Conservation (phyloP, 2,888 invertebrate genomes). For the Hypolimnas misippus region DNA sequence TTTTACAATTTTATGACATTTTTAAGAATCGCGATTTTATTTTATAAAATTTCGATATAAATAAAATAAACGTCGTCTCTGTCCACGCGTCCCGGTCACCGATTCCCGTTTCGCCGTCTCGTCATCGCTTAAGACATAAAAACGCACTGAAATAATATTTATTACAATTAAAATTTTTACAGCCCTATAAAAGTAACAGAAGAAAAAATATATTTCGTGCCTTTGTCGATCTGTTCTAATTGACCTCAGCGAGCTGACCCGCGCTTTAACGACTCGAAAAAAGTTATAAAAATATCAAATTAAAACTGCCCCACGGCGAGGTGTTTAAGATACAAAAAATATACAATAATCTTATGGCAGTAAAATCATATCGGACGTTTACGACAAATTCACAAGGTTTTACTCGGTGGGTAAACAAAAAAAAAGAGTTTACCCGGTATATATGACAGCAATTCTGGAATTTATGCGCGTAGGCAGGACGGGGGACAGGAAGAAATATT, state of each 20-base stretch:
- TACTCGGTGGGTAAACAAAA: too few relatives aligned
- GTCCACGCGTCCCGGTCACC: neutral
- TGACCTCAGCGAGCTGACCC: slow-evolving; percentile 59
- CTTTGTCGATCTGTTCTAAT: slow-evolving; percentile 67
- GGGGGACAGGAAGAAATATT: slow-evolving; percentile 51
- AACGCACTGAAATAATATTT: slow-evolving; percentile 57
- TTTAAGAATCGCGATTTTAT: neutral
- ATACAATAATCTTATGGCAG: slow-evolving; percentile 66
- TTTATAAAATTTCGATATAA: slow-evolving; percentile 1
- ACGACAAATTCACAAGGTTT: slow-evolving; percentile 78
- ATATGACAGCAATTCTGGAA: slow-evolving; percentile 75
- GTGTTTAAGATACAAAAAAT: slow-evolving; percentile 57
- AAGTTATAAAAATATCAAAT: slow-evolving; percentile 55
- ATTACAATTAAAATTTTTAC: slow-evolving; percentile 67
- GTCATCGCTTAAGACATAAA: slow-evolving; percentile 48
- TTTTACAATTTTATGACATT: neutral
- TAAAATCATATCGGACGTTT: slow-evolving; percentile 78
- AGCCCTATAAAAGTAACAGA: slow-evolving; percentile 60
- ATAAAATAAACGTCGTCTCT: neutral
- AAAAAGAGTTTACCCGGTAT: slow-evolving; percentile 77
- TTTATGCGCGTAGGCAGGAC: slow-evolving; percentile 63
- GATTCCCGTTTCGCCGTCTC: slow-evolving; percentile 35
- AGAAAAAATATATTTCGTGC: slow-evolving; percentile 55
- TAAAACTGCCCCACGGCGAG: slow-evolving; percentile 58
- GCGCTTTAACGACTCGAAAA: slow-evolving; percentile 63